Evolutionary conservation across 2,113 vertebrate species (phyloP), one percentile per base, ranked within the genome.

Genomic region (Perccottus glenii): DNA sequence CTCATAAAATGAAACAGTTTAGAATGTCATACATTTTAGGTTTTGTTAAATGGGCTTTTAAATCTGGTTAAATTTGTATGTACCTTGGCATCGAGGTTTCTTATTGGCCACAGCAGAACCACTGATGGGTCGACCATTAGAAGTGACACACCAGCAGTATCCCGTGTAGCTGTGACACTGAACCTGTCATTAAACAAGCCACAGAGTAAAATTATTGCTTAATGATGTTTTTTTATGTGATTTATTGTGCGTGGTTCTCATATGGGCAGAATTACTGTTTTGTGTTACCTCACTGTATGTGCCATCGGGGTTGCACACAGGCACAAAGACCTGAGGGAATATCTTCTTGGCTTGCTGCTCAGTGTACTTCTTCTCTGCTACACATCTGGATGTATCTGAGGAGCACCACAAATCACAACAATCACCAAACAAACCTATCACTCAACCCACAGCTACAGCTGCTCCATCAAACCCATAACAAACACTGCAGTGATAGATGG

Each of bases 121-220:
- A 5, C 97, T 97, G 86, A 99, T 94, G 7, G 97, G 97, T 62
- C 96, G 91, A 3, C 97, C 97, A 1, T 94, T 96, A 64, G 96
- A 94, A 0, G 94, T 96, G 64, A 99, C 96, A 38, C 97, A 99
- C 97, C 97, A 99, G 78, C 97, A 99, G 89, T 99, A 99, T 16
- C 97, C 97, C 1, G 97, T 99, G 87, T 96, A 98, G 87, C 96
- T 98, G 68, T 99, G 97, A 76, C 97, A 99, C 85, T 99, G 97
- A 69, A 98, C 93, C 97, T 99, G 88, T 42, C 51, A 44, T n/a
- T 11, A 38, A 68, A 12, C 35, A 56, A 12, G 8, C 9, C 12
- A 36, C 32, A 35, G 10, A 55, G 19, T 53, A 49, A 3, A 42
- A 47, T 50, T 62, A 27, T 36, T 48, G 27, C 38, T 77, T 27